phyloP scores from a whole-genome alignment of 2,113 vertebrate genomes.

The Cyphomyrus plagiostoma region DNA sequence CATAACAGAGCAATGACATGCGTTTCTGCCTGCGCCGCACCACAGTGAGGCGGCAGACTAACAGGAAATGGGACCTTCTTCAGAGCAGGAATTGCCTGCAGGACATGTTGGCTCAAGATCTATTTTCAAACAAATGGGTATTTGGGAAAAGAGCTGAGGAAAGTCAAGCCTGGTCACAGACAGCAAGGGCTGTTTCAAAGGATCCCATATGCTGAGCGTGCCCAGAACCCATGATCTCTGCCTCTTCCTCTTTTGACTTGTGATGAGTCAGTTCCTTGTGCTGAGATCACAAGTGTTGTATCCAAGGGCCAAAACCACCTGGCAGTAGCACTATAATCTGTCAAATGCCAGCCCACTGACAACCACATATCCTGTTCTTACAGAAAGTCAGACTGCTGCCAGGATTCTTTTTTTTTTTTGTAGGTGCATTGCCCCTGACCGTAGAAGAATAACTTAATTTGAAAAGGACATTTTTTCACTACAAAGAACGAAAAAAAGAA shows the following conservation, averaged over 20 bases:
- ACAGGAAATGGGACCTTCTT: conserved; percentile 38
- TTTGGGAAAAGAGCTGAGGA: background rate
- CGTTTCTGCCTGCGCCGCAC: background rate
- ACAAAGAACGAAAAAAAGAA: conserved; percentile 30
- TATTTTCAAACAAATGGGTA: conserved; percentile 2
- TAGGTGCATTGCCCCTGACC: conserved; percentile 1
- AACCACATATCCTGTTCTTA: conserved; percentile 1
- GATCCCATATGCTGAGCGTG: background rate
- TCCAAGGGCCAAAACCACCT: background rate
- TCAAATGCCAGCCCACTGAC: background rate
- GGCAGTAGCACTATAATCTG: background rate
- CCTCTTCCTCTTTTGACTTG: background rate
- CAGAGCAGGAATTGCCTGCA: conserved; percentile 17
- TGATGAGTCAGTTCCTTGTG: background rate
- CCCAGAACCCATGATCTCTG: background rate
- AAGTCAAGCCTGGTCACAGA: background rate
- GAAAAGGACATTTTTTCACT: background rate
- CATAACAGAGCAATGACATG: background rate
- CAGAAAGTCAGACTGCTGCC: background rate
- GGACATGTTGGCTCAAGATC: background rate
- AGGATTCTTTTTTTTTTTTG: conserved; percentile 17
- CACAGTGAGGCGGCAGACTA: background rate
- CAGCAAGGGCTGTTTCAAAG: background rate
- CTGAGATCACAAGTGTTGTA: background rate
- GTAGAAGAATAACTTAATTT: conserved; percentile 2